Evolutionary conservation across 1,140 invertebrate species (phyloP).

Genomic region (Trachymyrmex cornetzi): DNA sequence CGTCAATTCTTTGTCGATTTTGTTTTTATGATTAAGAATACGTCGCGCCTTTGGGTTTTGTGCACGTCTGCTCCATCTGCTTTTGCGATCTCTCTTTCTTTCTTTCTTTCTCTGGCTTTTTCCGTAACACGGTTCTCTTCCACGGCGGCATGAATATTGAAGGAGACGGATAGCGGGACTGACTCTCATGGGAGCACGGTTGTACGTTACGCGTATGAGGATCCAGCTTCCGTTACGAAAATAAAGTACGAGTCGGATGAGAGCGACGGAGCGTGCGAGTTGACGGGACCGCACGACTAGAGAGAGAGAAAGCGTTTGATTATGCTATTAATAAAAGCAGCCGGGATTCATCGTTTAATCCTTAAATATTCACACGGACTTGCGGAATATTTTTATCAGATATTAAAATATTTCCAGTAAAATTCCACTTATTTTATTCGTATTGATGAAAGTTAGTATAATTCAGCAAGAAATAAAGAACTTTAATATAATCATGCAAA

Average conservation of each 20-base stretch:
- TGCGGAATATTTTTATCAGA: conserved; percentile 1
- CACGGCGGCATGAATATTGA: conserved; percentile 64
- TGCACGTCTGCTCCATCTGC: conserved; percentile 45
- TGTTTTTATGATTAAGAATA: conserved; percentile 46
- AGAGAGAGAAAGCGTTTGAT: conserved; percentile 56
- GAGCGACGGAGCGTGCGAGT: conserved; percentile 69
- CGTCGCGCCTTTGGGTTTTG: neutral
- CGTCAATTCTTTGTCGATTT: neutral
- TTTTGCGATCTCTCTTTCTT: conserved; percentile 7
- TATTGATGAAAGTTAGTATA: neutral
- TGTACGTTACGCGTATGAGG: conserved; percentile 59
- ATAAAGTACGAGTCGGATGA: conserved; percentile 70
- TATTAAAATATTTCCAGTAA: neutral
- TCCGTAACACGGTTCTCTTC: conserved; percentile 32
- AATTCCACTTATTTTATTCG: neutral
- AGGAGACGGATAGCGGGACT: conserved; percentile 71
- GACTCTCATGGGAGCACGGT: conserved; percentile 66
- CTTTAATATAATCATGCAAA: neutral
- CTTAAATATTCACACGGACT: conserved; percentile 37
- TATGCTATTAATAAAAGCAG: conserved; percentile 67
- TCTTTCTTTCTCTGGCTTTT: conserved; percentile 24
- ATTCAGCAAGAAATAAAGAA: neutral
- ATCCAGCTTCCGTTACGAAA: conserved; percentile 78
- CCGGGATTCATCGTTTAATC: conserved; percentile 3
- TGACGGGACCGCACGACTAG: conserved; percentile 43